These are phyloP conservation scores for Halocynthia aurantium DNA, from an alignment of 23 tunicate species.

Conservation along the genomic window DNA sequence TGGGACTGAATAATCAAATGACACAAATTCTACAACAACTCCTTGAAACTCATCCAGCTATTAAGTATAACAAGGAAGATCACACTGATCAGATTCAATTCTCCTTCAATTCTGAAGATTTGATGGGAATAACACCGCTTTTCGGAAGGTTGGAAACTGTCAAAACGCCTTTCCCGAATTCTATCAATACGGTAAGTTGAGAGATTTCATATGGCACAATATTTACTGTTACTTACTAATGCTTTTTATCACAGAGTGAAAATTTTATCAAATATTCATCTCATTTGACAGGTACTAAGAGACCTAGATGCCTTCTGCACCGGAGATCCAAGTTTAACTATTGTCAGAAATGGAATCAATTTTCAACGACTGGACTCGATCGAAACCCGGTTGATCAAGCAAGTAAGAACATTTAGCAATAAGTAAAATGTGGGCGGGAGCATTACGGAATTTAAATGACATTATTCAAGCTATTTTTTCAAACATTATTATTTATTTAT, in stretches of 20 bases:
- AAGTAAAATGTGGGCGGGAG: background rate
- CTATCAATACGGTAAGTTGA: conserved; percentile 44
- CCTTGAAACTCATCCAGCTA: conserved; percentile 89
- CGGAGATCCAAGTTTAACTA: conserved; percentile 15
- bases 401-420: conserved; percentile 21
- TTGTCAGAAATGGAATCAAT: conserved; percentile 5
- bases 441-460: background rate
- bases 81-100: conserved; percentile 48
- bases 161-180: conserved; percentile 40
- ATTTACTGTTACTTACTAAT: background rate
- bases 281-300: conserved; percentile 50
- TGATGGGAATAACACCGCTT: conserved; percentile 50
- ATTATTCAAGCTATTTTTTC: background rate
- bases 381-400: conserved; percentile 56
- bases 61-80: conserved; percentile 54
- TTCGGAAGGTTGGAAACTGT: conserved; percentile 47
- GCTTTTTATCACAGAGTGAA: background rate
- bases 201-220: background rate
- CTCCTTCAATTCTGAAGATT: conserved; percentile 57
- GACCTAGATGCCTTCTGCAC: conserved; percentile 68
- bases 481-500: no score
- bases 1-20: conserved; percentile 92
- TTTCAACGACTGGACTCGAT: conserved; percentile 48
- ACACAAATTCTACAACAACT: conserved; percentile 82
- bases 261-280: background rate